A percentile compares a stretch with the other conserved stretches of the same genome.
phyloP scores from a whole-genome alignment of 2,888 invertebrate species.

The Autographa pulchrina region DNA sequence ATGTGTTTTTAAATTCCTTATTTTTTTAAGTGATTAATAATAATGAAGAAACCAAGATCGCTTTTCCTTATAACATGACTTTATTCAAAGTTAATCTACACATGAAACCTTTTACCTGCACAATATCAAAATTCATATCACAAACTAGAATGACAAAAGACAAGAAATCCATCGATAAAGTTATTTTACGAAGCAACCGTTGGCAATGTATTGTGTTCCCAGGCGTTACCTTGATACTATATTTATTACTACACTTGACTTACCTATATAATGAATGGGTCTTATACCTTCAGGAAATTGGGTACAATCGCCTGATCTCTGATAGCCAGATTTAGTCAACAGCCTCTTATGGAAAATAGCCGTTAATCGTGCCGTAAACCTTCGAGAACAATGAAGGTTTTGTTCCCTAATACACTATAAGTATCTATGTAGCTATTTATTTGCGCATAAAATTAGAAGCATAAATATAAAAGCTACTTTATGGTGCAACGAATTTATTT shows the following conservation, averaged over 20 bases:
- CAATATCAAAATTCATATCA: constrained; percentile 18
- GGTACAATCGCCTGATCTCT: constrained; percentile 37
- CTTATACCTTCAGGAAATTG: constrained; percentile 45
- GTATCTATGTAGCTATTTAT: constrained; percentile 23
- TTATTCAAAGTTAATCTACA: neutral
- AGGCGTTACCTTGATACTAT: neutral
- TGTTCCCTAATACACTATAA: constrained; percentile 35
- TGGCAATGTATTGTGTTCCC: constrained; percentile 18
- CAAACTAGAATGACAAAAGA: constrained; percentile 13
- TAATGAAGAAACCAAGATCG: too few relatives aligned
- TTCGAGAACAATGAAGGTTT: constrained; percentile 38
- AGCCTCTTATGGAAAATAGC: constrained; percentile 28
- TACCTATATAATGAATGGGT: too few relatives aligned
- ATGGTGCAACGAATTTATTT: neutral
- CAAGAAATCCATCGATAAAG: constrained; percentile 22
- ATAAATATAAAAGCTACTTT: neutral
- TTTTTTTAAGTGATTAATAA: too few relatives aligned
- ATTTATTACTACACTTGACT: constrained; percentile 12
- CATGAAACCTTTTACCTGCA: neutral
- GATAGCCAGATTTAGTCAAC: constrained; percentile 47
- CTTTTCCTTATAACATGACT: neutral
- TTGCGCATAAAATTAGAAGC: neutral
- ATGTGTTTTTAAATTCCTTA: too few relatives aligned
- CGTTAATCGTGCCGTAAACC: constrained; percentile 32
- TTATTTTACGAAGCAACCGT: constrained; percentile 18